Percentiles rank a stretch among this genome's conserved stretches.
These are phyloP conservation scores for Hyposmocoma kahamanoa DNA, from an alignment of 1,140 invertebrate genomes.

Conservation along the genomic window DNA sequence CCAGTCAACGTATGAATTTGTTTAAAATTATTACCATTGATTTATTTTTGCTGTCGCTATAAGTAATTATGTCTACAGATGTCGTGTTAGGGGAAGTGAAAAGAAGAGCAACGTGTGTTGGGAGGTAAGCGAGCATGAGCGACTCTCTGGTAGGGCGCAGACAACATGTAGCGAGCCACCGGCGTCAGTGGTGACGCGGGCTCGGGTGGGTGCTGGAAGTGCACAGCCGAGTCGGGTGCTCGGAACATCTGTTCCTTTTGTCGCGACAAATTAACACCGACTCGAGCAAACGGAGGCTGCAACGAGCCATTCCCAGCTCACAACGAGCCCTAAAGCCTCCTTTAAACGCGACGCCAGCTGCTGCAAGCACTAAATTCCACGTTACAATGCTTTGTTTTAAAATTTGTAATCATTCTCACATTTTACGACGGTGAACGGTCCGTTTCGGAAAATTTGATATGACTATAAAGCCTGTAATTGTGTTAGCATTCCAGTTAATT, in stretches of 20 bases:
- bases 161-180: too few relatives aligned
- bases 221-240: constrained; percentile 4
- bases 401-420: constrained; percentile 69
- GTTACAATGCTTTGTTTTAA: constrained; percentile 65
- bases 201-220: too few relatives aligned
- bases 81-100: too few relatives aligned
- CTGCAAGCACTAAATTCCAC: constrained; percentile 53
- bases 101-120: background rate
- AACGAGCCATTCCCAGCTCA: constrained; percentile 37
- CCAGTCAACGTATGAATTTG: too few relatives aligned
- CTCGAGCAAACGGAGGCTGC: constrained; percentile 38
- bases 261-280: constrained; percentile 55
- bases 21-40: too few relatives aligned
- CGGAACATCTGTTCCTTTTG: constrained; percentile 39
- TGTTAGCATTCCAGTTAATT: constrained; percentile 64
- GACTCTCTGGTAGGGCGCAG: too few relatives aligned
- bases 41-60: too few relatives aligned
- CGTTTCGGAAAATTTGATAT: constrained; percentile 67
- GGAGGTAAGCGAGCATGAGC: too few relatives aligned
- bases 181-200: too few relatives aligned
- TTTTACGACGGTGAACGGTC: constrained; percentile 62
- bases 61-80: too few relatives aligned
- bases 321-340: constrained; percentile 52
- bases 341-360: constrained; percentile 51
- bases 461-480: constrained; percentile 65